Conservation (phyloP, 2,888 invertebrate genomes). For the Vesta saturnalis region DNA sequence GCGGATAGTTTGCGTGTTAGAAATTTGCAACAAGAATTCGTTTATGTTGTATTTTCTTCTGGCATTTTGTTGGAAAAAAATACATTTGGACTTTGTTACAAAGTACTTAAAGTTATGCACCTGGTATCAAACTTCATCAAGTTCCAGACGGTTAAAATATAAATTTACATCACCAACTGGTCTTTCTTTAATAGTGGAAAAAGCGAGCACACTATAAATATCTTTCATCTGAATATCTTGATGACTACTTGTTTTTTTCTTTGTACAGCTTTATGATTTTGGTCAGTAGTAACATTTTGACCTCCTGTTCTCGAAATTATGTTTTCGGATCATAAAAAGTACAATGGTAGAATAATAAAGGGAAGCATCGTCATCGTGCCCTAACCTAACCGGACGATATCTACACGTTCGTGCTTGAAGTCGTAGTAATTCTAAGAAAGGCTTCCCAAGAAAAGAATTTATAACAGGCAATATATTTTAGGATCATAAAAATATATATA, state of each 20-base stretch:
- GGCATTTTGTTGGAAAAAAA: constrained; percentile 17
- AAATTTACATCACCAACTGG: constrained; percentile 28
- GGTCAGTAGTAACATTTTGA: constrained; percentile 7
- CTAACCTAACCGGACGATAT: neutral
- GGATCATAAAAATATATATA: constrained; percentile 14
- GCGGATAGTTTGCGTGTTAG: constrained; percentile 13
- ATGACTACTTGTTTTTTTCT: neutral
- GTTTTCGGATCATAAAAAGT: constrained; percentile 10
- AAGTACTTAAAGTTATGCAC: constrained; percentile 32
- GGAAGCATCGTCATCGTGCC: neutral
- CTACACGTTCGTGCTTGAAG: neutral
- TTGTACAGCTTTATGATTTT: neutral
- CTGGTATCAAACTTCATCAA: constrained; percentile 39
- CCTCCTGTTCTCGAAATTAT: neutral
- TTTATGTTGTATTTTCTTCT: constrained; percentile 16
- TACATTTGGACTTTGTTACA: constrained; percentile 23
- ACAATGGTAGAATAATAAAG: constrained; percentile 13
- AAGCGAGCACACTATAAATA: too few species aligned
- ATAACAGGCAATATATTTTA: constrained; percentile 12
- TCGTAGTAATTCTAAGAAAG: neutral
- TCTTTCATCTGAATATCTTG: neutral
- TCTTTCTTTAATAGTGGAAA: constrained; percentile 21
- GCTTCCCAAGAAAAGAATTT: constrained; percentile 15
- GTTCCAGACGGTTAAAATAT: constrained; percentile 4
- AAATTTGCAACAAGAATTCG: constrained; percentile 18